Evolutionary conservation across 1,140 invertebrate genomes (phyloP), one percentile per base, ranked within the genome.

Genomic region (Orius laevigatus): DNA sequence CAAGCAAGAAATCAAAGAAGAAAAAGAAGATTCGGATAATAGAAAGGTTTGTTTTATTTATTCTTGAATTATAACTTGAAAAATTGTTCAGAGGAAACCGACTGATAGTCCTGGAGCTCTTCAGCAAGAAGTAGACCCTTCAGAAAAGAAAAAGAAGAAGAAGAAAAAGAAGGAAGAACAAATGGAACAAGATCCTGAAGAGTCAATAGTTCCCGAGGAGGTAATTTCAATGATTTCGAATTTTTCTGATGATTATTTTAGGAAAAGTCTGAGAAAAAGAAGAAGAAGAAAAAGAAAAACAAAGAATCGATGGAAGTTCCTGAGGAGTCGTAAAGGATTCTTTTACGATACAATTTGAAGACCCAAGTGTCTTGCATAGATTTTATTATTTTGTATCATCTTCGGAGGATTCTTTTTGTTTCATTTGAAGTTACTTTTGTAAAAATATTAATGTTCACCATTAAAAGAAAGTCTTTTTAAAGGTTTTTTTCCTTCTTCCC

Each of bases 261-360:
- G 25, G 25, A 25, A 4, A 25, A 25, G 25, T 19, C 40, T 42
- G 40, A 57, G 35, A 60, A 56, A 39, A 66, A 75, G 53, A 77
- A 79, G 63, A 72, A 80, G 49, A 76, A 78, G 59, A 76, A 78
- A 46, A 54, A 54, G 36, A 54, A 54, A 20, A 45, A 46, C 11
- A 50, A 54, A 31, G 31, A 50, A 46, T 14, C 18, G 2, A 43
- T 33, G 18, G 14, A 25, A 40, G 38, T 25, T 32, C 5, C 16
- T 5, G 49, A 53, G 14, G 52, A 34, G 11, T 20, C 18, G 19
- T 19, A 12, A 42, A 19, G 14, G 16, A 10, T 11, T 31, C 3
- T 8, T 15, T 25, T 25, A 25, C 25, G 25, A 25, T 25, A 25
- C 3, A 25, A 25, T 25, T 25, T 25, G 25, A 25, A 25, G 25